phyloP scores from a whole-genome alignment of 2,113 vertebrate genomes.

The Channa maculata region DNA sequence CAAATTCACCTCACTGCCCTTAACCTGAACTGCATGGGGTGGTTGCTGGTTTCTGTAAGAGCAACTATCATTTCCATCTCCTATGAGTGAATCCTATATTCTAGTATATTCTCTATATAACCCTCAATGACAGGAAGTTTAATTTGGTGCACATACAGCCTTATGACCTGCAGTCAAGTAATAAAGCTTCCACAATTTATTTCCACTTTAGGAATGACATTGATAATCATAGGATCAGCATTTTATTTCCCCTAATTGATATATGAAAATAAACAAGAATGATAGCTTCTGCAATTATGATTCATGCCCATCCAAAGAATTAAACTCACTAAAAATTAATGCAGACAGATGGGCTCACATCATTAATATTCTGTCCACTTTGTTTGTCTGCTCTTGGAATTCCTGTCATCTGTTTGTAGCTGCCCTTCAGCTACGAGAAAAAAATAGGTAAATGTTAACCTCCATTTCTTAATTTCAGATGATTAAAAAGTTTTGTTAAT shows the following conservation, averaged over 20 bases:
- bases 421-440: constrained; percentile 67
- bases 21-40: constrained; percentile 9
- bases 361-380: constrained; percentile 76
- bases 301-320: constrained; percentile 73
- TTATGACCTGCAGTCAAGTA: constrained; percentile 51
- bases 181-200: constrained; percentile 55
- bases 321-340: constrained; percentile 78
- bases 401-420: constrained; percentile 69
- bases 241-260: constrained; percentile 78
- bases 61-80: constrained; percentile 53
- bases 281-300: constrained; percentile 67
- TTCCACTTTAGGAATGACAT: constrained; percentile 60
- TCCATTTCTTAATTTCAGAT: constrained; percentile 68
- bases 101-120: constrained; percentile 6
- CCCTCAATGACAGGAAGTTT: constrained; percentile 40
- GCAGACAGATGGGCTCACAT: constrained; percentile 74
- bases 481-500: constrained; percentile 61
- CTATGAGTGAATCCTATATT: constrained; percentile 27
- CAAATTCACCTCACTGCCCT: constrained; percentile 48
- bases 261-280: constrained; percentile 78
- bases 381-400: constrained; percentile 60
- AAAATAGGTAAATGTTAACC: constrained; percentile 44
- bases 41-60: constrained; percentile 22
- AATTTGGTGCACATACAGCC: constrained; percentile 44
- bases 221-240: constrained; percentile 68